Evolutionary conservation across 2,113 vertebrate genomes (phyloP).

Genomic region (Tauraco erythrolophus): DNA sequence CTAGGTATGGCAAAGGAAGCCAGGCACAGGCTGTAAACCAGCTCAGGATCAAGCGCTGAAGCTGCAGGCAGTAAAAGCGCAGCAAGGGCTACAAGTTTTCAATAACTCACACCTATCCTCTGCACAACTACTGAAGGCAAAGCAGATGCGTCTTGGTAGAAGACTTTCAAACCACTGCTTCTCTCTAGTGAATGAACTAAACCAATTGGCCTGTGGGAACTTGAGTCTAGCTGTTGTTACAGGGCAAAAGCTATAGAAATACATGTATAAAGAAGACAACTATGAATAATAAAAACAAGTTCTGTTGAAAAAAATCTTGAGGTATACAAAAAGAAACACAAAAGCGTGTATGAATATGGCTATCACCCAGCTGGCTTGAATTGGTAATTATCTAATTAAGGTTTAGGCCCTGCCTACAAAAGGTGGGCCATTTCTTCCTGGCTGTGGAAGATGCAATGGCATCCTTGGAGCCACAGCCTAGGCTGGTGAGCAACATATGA

Average conservation of each 20-base stretch:
- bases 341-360: not conserved
- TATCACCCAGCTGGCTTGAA: too few species aligned
- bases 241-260: not conserved
- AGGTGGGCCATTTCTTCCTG: too few species aligned
- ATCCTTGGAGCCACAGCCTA: too few species aligned
- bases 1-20: not conserved
- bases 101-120: not conserved
- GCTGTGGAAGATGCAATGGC: too few species aligned
- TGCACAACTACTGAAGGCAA: not conserved
- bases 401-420: too few species aligned
- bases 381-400: too few species aligned
- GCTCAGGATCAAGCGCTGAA: not conserved
- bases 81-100: not conserved
- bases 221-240: not conserved
- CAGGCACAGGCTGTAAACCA: not conserved
- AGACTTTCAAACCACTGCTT: not conserved
- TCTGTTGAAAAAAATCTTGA: not conserved
- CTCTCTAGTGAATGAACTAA: not conserved
- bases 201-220: not conserved
- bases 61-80: not conserved
- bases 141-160: not conserved
- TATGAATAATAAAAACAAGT: not conserved
- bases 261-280: not conserved
- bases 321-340: not conserved
- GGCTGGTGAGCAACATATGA: too few species aligned